Evolutionary conservation across 2,888 invertebrate species (phyloP).

Genomic region (Habroteleia sp.): DNA sequence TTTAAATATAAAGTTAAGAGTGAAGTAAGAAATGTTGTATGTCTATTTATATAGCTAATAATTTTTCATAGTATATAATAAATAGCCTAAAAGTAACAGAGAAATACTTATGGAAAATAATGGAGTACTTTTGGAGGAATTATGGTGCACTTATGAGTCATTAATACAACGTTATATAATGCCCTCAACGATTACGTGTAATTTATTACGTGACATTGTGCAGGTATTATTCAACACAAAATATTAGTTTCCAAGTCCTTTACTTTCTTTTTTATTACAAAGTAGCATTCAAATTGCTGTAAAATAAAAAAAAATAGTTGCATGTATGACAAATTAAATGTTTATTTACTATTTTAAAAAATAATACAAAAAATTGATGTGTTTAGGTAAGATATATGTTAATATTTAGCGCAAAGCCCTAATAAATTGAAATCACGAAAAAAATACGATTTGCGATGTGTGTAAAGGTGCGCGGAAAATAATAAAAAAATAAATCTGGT

Average conservation of each 20-base stretch:
- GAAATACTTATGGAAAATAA: conserved; percentile 36
- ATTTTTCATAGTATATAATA: conserved; percentile 17
- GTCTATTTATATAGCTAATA: too few species aligned
- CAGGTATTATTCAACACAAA: conserved; percentile 7
- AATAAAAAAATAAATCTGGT: conserved; percentile 60
- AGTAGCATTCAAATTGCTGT: too few species aligned
- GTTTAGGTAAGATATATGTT: conserved; percentile 5
- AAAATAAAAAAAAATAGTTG: not conserved
- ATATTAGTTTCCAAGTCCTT: not conserved
- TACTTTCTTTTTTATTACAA: too few species aligned
- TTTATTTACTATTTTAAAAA: too few species aligned
- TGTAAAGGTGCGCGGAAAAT: conserved; percentile 38
- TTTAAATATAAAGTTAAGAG: too few species aligned
- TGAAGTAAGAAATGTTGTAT: too few species aligned
- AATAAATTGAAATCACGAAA: conserved; percentile 23
- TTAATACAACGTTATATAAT: conserved; percentile 40
- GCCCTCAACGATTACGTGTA: conserved; percentile 30
- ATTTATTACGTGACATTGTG: conserved; percentile 21
- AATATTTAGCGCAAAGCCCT: conserved; percentile 19
- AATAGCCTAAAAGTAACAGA: conserved; percentile 10
- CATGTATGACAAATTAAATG: too few species aligned
- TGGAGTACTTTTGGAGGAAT: conserved; percentile 32
- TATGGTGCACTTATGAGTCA: conserved; percentile 47
- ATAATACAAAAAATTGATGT: too few species aligned
- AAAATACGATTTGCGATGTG: conserved; percentile 29